Evolutionary conservation across 1,140 invertebrate genomes (phyloP), one percentile per base, ranked within the genome.

Genomic region (Brachionus manjavacas): DNA sequence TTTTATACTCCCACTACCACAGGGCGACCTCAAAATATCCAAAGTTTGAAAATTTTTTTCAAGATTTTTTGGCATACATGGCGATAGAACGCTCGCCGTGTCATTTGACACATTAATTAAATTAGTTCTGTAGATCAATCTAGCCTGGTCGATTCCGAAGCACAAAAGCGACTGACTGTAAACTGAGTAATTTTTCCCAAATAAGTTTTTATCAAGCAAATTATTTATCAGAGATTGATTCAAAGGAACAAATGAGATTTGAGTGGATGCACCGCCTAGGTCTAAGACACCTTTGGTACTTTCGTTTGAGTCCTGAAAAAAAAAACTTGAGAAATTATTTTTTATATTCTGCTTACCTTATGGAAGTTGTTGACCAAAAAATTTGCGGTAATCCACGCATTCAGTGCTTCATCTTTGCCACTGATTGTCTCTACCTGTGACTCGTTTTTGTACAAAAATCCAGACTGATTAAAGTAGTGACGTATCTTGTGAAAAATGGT

Each of bases 341-440:
- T 68, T 68, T 14, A 11, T 35, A n/a, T 68, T 12, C 7, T 68
- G 3, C 1, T 31, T 14, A 72, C 68, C 39, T 76, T 52, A 25
- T 76, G 39, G 25, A 76, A 76, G 28, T 76, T 76, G 4, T 76
- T 76, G 16, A 2, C 2, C 25, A 76, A 76, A 76, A 76, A 76
- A 76, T 76, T 76, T 46, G 43, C 43, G 28, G 39, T 46, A 14
- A 76, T 76, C 72, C 72, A 76, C 12, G 72, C 72, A 76, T 76
- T 76, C 31, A 76, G 25, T 2, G 72, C 72, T 49, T 76, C 72
- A 12, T 76, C 72, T 25, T 28, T 23, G 2, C 72, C 72, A 76
- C 41, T 76, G 9, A 76, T 76, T 23, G 43, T 76, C 25, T 76
- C 46, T 0, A 76, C 72, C 25, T 76, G 72, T 9, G 41, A 25